Percentiles rank a stretch among this genome's conserved stretches.
These are phyloP conservation scores for Watsonalla cultraria DNA, from an alignment of 2,888 invertebrate species.

Conservation along the genomic window DNA sequence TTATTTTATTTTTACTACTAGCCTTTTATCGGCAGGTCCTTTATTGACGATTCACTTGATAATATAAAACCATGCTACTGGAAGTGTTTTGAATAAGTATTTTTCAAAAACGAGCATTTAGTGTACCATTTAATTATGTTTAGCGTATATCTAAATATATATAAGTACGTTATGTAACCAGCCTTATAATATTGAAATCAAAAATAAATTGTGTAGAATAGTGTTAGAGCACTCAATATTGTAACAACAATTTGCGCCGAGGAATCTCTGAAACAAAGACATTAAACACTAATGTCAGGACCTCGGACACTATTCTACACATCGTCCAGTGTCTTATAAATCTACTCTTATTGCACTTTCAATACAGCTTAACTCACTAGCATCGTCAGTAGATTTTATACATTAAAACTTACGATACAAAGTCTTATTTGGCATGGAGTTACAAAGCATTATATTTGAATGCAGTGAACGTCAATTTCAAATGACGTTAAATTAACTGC, in stretches of 20 bases:
- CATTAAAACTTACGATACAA: constrained; percentile 11
- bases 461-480: constrained; percentile 28
- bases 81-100: not conserved
- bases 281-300: constrained; percentile 61
- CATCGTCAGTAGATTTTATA: constrained; percentile 12
- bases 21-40: constrained; percentile 18
- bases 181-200: no score
- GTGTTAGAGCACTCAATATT: constrained; percentile 25
- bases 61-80: not conserved
- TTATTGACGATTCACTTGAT: not conserved
- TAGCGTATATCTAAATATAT: not conserved
- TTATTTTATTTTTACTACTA: constrained; percentile 27
- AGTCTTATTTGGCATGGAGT: constrained; percentile 13
- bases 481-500: constrained; percentile 61
- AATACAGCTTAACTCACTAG: constrained; percentile 16
- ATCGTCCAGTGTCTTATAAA: constrained; percentile 61
- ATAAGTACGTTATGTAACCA: constrained; percentile 4
- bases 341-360: constrained; percentile 27
- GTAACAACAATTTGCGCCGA: constrained; percentile 41
- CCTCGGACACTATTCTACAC: constrained; percentile 66
- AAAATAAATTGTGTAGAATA: no score
- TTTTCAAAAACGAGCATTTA: not conserved
- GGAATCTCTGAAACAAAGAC: constrained; percentile 65
- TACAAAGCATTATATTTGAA: constrained; percentile 13
- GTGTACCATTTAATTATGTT: not conserved